phyloP scores from a whole-genome alignment of 1,140 invertebrate species.

The Frieseomelitta varia region DNA sequence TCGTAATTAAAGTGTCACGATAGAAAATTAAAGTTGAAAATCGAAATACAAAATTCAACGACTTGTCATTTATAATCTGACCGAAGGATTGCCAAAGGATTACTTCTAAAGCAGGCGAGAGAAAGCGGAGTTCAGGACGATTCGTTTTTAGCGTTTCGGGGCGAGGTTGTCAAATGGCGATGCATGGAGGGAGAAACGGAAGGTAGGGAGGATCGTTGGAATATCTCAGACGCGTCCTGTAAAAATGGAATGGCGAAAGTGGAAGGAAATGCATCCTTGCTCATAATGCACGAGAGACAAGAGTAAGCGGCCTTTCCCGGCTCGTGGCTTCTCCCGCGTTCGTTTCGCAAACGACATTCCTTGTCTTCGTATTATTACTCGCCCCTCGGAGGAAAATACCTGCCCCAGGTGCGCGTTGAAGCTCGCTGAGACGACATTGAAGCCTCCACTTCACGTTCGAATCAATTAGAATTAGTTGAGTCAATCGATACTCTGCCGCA shows the following conservation, averaged over 20 bases:
- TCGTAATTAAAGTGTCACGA: neutral
- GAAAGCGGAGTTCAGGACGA: neutral
- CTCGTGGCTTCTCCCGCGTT: neutral
- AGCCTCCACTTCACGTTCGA: neutral
- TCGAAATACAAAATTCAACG: neutral
- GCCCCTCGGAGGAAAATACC: neutral
- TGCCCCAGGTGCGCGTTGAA: neutral
- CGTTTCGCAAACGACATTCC: conserved; percentile 35
- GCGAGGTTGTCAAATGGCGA: conserved; percentile 19
- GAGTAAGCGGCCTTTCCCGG: neutral
- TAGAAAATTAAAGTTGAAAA: neutral
- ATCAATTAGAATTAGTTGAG: neutral
- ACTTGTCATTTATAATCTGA: neutral
- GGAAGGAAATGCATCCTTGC: conserved; percentile 37
- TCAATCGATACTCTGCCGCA: neutral
- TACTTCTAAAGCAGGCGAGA: too few species aligned
- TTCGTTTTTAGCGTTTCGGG: neutral
- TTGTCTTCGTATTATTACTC: conserved; percentile 36
- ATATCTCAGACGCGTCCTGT: conserved; percentile 7
- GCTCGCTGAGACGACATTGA: neutral
- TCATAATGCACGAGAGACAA: conserved; percentile 21
- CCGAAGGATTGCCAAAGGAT: too few species aligned
- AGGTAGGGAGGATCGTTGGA: neutral
- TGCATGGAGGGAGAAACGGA: neutral
- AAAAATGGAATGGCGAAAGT: conserved; percentile 38